These are phyloP conservation scores for Liasis olivaceus DNA, from an alignment of 2,797 vertebrate genomes.

Conservation along the genomic window DNA sequence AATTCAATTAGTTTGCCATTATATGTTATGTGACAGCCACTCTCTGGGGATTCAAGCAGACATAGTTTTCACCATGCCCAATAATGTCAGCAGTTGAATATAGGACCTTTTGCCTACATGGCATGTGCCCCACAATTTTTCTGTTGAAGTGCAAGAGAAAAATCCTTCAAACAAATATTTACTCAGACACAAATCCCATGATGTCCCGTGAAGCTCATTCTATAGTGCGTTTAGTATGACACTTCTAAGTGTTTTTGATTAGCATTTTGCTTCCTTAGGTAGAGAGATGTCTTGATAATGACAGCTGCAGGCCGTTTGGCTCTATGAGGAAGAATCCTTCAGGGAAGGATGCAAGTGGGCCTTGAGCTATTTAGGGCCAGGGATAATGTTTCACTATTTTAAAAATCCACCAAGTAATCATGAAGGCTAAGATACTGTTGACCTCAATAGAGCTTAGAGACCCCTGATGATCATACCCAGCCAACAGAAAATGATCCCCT, in stretches of 20 bases:
- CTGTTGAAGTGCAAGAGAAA: background rate
- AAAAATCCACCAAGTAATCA: slow-evolving; percentile 84
- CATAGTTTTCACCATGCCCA: background rate
- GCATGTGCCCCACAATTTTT: background rate
- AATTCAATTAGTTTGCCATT: background rate
- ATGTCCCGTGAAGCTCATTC: background rate
- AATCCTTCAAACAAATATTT: background rate
- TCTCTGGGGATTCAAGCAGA: background rate
- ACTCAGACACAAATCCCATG: background rate
- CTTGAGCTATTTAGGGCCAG: slow-evolving; percentile 79
- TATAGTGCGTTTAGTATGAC: background rate
- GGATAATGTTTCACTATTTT: slow-evolving; percentile 83
- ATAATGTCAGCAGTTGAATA: background rate
- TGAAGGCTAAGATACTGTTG: slow-evolving; percentile 50
- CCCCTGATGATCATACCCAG: slow-evolving; percentile 50
- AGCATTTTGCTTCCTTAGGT: background rate
- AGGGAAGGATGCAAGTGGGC: slow-evolving; percentile 72
- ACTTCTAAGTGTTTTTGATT: background rate
- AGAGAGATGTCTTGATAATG: slow-evolving; percentile 41
- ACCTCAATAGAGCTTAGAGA: slow-evolving; percentile 51
- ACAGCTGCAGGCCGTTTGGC: slow-evolving; percentile 53
- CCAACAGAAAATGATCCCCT: slow-evolving; percentile 11
- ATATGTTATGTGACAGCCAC: background rate
- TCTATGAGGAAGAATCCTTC: slow-evolving; percentile 72
- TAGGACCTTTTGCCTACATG: background rate